Conservation (phyloP, 1,140 invertebrate genomes). For the Heliconius congener region DNA sequence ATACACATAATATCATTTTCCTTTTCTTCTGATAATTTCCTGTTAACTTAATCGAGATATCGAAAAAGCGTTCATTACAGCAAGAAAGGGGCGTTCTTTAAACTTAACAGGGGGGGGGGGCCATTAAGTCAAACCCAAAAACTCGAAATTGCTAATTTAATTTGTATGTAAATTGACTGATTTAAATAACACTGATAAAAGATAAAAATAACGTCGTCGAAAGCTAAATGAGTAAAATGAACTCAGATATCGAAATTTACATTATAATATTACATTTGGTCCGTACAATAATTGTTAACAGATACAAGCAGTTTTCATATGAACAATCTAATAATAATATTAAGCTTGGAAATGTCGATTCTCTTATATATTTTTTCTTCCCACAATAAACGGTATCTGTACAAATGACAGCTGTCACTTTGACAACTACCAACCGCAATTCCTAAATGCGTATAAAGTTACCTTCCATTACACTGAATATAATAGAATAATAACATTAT, state of each 20-base stretch:
- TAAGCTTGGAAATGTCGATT: not conserved
- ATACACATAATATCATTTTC: not conserved
- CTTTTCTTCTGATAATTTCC: not conserved
- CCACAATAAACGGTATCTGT: not conserved
- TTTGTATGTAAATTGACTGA: not conserved
- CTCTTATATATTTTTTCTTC: not conserved
- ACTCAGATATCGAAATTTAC: not conserved
- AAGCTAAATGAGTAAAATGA: not conserved
- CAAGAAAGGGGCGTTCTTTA: not conserved
- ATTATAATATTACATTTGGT: not conserved
- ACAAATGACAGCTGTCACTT: conserved; percentile 31
- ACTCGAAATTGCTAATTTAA: not conserved
- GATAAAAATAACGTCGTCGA: conserved; percentile 3
- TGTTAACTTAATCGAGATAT: not conserved
- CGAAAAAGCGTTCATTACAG: not conserved
- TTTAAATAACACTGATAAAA: not conserved
- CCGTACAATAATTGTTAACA: not conserved
- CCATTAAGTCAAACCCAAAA: not conserved
- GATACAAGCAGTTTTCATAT: not conserved
- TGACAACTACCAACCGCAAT: conserved; percentile 24
- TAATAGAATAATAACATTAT: not conserved
- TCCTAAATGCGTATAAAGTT: not conserved
- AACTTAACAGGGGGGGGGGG: not conserved
- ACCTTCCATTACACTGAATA: conserved; percentile 8
- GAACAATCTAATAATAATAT: not conserved